Base-by-base conservation (phyloP, 2,888 invertebrate genomes). In the Archaeoteleia sp. region DNA sequence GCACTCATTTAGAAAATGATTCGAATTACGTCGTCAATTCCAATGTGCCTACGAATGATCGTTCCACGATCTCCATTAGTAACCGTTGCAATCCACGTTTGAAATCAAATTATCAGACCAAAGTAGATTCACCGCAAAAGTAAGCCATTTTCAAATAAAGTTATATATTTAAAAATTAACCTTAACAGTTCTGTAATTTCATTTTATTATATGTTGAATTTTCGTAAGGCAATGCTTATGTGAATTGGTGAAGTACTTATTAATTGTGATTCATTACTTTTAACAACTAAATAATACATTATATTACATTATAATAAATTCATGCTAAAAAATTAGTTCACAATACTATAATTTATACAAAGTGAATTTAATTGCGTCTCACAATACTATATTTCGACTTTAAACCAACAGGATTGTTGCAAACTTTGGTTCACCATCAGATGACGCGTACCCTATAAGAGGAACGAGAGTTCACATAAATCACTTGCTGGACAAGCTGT, bases 401-500 rank as follows among this genome's bases (percentile, higher is more conserved):
- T 29, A 27, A 43, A 15, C 27, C 43, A 43, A 1, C 43, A 55
- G 48, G 37, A 42, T 7, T 8, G 0, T 25, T 1, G 14, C 49
- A 2, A 55, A 17, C 25, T 25, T 54, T 1, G 17, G 32, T 5
- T 42, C 67, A 2, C 25, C 43, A 2, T 53, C 43, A 1, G 57
- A 27, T 9, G 68, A 67, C 1, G 63, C 67, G 6, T 74, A 76
- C 35, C 79, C 80, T 2, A 61, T 65, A 8, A 72, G 78, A 10
- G 83, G 83, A 51, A 77, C 82, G 1, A 78, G 77, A 71, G 74
- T 77, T 34, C 82, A 82, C 53, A 82, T 83, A 60, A 82, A 75
- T 66, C 81, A 83, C 54, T 70, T 83, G 23, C 69, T 83, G 7
- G 81, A 83, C 20, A 79, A 82, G 45, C 51, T 83, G 6, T 80